Percentiles rank a stretch among this genome's conserved stretches.
Evolutionary conservation across 2,797 vertebrate genomes (phyloP).

Genomic region (Heliangelus exortis): DNA sequence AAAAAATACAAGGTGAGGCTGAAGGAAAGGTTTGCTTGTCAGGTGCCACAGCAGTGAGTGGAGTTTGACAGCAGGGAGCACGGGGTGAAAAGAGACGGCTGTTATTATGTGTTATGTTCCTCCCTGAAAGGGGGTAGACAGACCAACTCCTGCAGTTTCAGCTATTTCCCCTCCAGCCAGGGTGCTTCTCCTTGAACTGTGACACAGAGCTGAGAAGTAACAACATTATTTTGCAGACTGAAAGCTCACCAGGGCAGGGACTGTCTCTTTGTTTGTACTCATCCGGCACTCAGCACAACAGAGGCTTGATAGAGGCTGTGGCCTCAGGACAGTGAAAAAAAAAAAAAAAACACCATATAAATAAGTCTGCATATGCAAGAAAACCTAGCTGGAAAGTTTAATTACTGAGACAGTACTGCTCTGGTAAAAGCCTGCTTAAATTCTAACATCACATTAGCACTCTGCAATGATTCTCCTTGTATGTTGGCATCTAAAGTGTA

Average conservation of each 20-base stretch:
- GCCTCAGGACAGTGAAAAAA: not conserved
- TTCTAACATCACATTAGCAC: not conserved
- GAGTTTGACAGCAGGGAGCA: constrained; percentile 26
- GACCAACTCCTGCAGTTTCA: not conserved
- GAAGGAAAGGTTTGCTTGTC: constrained; percentile 46
- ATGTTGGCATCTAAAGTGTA: not conserved
- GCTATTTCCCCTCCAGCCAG: not conserved
- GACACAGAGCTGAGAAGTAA: not conserved
- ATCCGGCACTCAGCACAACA: not conserved
- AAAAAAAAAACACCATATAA: not conserved
- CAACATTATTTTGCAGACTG: not conserved
- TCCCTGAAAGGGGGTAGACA: not conserved
- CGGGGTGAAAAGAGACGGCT: not conserved
- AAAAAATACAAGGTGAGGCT: constrained; percentile 18
- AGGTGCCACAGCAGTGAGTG: not conserved
- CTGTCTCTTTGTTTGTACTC: constrained; percentile 14
- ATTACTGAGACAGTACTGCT: constrained; percentile 6
- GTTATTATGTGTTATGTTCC: not conserved
- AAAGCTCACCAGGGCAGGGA: not conserved
- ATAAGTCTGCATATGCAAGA: not conserved
- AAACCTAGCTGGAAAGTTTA: constrained; percentile 22
- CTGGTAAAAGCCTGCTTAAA: not conserved
- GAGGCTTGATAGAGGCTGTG: not conserved
- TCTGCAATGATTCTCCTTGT: not conserved
- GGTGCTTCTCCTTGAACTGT: constrained; percentile 1